Conservation (phyloP, 2,113 vertebrate species). For the Cynopterus brachyotis region DNA sequence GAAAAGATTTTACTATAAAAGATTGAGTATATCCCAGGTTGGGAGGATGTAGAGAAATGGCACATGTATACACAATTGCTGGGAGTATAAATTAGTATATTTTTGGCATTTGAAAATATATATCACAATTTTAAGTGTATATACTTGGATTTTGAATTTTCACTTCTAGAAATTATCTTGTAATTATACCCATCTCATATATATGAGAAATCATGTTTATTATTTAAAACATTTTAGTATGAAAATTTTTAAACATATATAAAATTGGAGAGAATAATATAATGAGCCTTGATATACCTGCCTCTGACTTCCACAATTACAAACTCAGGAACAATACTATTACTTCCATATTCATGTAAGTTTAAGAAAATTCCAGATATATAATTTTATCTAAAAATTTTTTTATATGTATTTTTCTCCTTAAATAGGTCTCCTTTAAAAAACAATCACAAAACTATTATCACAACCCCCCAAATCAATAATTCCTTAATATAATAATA, state of each 20-base stretch:
- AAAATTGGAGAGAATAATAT: neutral
- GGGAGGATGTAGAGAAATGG: neutral
- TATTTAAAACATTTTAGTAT: slow-evolving; percentile 29
- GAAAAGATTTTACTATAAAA: slow-evolving; percentile 19
- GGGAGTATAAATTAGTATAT: neutral
- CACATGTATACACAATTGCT: neutral
- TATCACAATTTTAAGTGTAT: neutral
- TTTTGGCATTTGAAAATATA: neutral
- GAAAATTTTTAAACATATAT: slow-evolving; percentile 14
- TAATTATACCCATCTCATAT: neutral
- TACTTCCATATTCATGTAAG: neutral
- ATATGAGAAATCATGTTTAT: neutral
- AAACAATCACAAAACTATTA: neutral
- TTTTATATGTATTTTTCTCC: neutral
- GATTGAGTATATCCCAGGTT: neutral
- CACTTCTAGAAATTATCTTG: neutral
- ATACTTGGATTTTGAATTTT: slow-evolving; percentile 21
- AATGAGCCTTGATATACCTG: neutral
- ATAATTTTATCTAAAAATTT: neutral
- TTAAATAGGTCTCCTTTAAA: neutral
- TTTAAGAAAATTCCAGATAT: slow-evolving; percentile 25
- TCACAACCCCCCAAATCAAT: neutral
- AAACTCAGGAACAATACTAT: neutral
- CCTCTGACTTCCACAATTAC: neutral
- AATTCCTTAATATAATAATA: neutral